Percentiles rank a stretch among this genome's conserved stretches.
Evolutionary conservation across 1,140 invertebrate species (phyloP).

Genomic region (Drosophila tsacasi): DNA sequence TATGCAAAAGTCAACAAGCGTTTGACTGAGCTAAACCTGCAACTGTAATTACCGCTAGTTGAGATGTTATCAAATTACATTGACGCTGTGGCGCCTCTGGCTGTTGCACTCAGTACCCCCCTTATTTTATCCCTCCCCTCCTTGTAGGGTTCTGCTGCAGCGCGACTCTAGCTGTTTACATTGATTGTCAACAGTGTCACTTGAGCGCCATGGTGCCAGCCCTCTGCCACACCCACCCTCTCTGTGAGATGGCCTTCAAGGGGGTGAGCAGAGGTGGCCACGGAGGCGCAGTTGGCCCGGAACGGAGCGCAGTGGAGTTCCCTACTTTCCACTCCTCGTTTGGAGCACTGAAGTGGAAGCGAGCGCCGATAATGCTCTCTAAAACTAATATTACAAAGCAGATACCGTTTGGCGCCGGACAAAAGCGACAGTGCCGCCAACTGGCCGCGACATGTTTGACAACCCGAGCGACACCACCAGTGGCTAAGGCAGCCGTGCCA

Average conservation of each 20-base stretch:
- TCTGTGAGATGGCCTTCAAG: constrained; percentile 49
- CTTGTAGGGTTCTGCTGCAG: constrained; percentile 19
- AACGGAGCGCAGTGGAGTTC: constrained; percentile 9
- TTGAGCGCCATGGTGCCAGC: constrained; percentile 74
- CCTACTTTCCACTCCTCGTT: constrained; percentile 11
- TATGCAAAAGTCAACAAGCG: constrained; percentile 69
- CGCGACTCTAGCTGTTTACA: constrained; percentile 69
- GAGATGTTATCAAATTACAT: constrained; percentile 78
- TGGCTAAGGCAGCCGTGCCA: constrained; percentile 29
- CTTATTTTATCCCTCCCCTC: background rate
- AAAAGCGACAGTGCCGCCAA: constrained; percentile 83
- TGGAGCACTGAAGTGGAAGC: constrained; percentile 76
- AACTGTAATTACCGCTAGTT: constrained; percentile 80
- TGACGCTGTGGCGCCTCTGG: constrained; percentile 40
- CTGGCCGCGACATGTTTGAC: constrained; percentile 84
- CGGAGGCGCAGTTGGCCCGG: constrained; percentile 1
- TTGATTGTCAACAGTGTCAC: constrained; percentile 79
- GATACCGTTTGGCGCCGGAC: constrained; percentile 82
- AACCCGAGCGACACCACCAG: constrained; percentile 69
- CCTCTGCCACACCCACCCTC: constrained; percentile 29
- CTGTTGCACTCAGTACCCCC: constrained; percentile 21
- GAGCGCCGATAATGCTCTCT: constrained; percentile 83
- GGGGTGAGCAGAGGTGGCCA: constrained; percentile 3
- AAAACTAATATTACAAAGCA: constrained; percentile 84
- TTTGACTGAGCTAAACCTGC: constrained; percentile 62